Evolutionary conservation across 2,113 vertebrate genomes (phyloP).

Genomic region (Gulo gulo): DNA sequence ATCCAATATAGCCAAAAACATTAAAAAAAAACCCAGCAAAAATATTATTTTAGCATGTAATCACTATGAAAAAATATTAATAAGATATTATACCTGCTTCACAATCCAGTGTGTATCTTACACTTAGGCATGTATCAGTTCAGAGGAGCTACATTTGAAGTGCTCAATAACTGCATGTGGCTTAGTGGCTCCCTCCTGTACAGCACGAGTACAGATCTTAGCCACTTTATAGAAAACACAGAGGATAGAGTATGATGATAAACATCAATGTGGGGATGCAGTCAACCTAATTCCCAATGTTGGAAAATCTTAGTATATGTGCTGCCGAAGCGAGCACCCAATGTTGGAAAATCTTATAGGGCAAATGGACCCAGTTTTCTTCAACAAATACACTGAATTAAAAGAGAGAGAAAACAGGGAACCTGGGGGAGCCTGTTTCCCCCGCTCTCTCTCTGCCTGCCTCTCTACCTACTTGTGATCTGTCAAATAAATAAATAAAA

Average conservation of each 20-base stretch:
- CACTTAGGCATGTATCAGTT: background rate
- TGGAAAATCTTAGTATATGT: background rate
- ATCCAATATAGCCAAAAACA: background rate
- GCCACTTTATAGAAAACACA: background rate
- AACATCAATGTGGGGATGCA: background rate
- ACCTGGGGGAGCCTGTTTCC: no score
- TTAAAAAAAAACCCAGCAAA: background rate
- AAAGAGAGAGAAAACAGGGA: background rate
- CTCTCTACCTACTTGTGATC: no score
- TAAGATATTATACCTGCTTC: background rate
- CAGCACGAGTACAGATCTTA: background rate
- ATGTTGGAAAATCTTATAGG: background rate
- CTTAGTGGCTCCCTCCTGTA: background rate
- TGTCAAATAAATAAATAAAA: no score
- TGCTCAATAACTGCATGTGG: background rate
- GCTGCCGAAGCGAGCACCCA: no score
- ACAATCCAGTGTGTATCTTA: background rate
- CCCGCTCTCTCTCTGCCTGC: no score
- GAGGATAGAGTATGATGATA: background rate
- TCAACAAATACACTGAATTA: background rate
- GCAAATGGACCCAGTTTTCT: background rate
- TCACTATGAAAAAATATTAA: background rate
- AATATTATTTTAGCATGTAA: conserved; percentile 11
- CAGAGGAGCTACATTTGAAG: background rate
- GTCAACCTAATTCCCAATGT: background rate